phyloP scores from a whole-genome alignment of 2,888 invertebrate genomes.

The Vesta saturnalis region DNA sequence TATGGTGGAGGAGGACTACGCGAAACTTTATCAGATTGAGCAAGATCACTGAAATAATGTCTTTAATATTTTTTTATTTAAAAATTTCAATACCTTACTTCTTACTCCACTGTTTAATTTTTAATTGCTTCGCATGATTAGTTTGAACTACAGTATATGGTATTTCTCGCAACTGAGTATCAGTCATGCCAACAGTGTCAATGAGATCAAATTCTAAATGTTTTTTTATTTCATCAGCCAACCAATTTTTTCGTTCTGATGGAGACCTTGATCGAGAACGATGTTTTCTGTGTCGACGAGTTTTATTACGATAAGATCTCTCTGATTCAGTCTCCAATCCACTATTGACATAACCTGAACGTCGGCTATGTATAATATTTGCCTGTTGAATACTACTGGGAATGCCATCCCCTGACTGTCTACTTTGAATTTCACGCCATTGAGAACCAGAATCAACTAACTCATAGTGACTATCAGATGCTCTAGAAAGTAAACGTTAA shows the following conservation, averaged over 20 bases:
- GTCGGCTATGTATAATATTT: slow-evolving; percentile 71
- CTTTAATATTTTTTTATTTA: neutral
- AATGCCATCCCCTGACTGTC: slow-evolving; percentile 68
- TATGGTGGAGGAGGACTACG: slow-evolving; percentile 64
- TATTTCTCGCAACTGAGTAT: slow-evolving; percentile 86
- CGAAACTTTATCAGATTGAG: slow-evolving; percentile 46
- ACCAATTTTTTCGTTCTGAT: slow-evolving; percentile 74
- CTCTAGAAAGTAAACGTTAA: slow-evolving; percentile 51
- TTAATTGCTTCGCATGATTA: slow-evolving; percentile 69
- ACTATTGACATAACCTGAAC: slow-evolving; percentile 57
- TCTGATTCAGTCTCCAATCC: slow-evolving; percentile 64
- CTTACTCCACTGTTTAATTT: slow-evolving; percentile 60
- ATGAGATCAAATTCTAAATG: slow-evolving; percentile 89
- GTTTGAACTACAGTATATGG: slow-evolving; percentile 90
- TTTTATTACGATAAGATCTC: slow-evolving; percentile 54
- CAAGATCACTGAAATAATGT: slow-evolving; percentile 34
- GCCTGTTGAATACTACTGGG: slow-evolving; percentile 73
- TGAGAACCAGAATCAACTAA: slow-evolving; percentile 88
- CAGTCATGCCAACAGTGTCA: slow-evolving; percentile 89
- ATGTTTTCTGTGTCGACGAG: slow-evolving; percentile 58
- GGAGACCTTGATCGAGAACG: slow-evolving; percentile 75
- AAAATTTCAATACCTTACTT: slow-evolving; percentile 37
- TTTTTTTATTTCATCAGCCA: slow-evolving; percentile 81
- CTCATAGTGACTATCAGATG: slow-evolving; percentile 67
- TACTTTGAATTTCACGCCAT: slow-evolving; percentile 88